Percentiles rank a stretch among this genome's conserved stretches.
These are phyloP conservation scores for Leptonema lineaticorne DNA, from an alignment of 1,140 invertebrate species.

Conservation along the genomic window DNA sequence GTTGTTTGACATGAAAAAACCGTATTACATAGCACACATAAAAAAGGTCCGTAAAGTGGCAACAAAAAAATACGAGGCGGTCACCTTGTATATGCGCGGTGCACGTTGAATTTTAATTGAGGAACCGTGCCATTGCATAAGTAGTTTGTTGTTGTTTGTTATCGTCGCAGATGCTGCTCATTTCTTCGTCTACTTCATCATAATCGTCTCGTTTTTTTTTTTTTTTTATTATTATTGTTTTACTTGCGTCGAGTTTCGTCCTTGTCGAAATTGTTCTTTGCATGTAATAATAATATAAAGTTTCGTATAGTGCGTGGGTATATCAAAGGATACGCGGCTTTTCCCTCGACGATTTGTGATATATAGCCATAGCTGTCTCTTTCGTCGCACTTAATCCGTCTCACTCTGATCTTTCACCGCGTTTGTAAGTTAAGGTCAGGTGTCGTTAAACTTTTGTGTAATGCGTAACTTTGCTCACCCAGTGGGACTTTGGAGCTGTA, in stretches of 20 bases:
- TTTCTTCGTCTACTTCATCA: too few relatives aligned
- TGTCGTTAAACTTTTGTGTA: too few relatives aligned
- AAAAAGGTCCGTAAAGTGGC: too few relatives aligned
- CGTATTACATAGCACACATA: too few relatives aligned
- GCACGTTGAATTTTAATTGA: too few relatives aligned
- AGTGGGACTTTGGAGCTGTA: too few relatives aligned
- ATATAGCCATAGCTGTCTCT: not conserved
- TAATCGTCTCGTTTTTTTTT: not conserved
- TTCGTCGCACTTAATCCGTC: not conserved
- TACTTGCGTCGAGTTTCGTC: not conserved
- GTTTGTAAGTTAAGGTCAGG: not conserved
- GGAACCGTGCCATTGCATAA: not conserved
- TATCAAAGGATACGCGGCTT: not conserved
- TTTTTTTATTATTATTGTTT: not conserved
- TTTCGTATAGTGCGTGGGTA: not conserved
- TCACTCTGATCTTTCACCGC: not conserved
- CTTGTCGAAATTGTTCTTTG: constrained; percentile 20
- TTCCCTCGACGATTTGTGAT: not conserved
- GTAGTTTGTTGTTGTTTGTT: not conserved
- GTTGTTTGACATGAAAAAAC: too few relatives aligned
- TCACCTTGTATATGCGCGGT: too few relatives aligned
- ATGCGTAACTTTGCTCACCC: too few relatives aligned
- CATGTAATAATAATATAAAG: constrained; percentile 6
- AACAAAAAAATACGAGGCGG: too few relatives aligned
- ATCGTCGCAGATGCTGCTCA: not conserved